Base-by-base conservation (phyloP, 2,113 vertebrate genomes). In the Monopterus albus region DNA sequence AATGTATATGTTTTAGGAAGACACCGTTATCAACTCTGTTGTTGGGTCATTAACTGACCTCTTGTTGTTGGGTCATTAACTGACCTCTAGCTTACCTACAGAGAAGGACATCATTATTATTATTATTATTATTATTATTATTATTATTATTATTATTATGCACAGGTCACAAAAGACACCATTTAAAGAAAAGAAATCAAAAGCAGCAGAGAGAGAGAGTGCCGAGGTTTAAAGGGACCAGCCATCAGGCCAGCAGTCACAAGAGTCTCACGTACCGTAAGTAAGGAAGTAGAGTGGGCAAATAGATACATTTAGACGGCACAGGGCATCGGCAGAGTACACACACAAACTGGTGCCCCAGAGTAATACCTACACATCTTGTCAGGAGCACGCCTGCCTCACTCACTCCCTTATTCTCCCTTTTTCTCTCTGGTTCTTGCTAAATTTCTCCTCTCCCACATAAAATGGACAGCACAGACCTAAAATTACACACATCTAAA, bases 261-360 rank as follows among this genome's bases (percentile, higher is more conserved):
- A 87, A 76, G 39, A 55, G 76, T 82, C 56, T 68, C 51, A 77
- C 69, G 38, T 82, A 81, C 67, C 78, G 68, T 80, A 87, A 82
- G 46, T 61, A 75, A 86, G 71, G 75, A 73, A 81, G 50, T 64
- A 53, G 56, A 87, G 52, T 36, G 35, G 42, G 63, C 40, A 85
- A 85, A 87, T 80, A 87, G 87, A 89, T 86, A 49, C 57, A 84
- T 84, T 80, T 61, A 85, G 88, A 91, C 88, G 89, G 87, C 78
- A 55, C 74, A 85, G 81, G 84, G 86, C 70, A 78, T 89, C 81
- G 87, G 79, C 80, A 82, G 89, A 87, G 75, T 72, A 83, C 72
- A 81, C 65, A 81, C 68, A 81, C 12, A 75, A 72, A 72, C 86
- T 45, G 55, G 36, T 79, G 87, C 80, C 88, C 58, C 35, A n/a